Conservation (phyloP, 2,888 invertebrate genomes). For the Trichacis sp. region DNA sequence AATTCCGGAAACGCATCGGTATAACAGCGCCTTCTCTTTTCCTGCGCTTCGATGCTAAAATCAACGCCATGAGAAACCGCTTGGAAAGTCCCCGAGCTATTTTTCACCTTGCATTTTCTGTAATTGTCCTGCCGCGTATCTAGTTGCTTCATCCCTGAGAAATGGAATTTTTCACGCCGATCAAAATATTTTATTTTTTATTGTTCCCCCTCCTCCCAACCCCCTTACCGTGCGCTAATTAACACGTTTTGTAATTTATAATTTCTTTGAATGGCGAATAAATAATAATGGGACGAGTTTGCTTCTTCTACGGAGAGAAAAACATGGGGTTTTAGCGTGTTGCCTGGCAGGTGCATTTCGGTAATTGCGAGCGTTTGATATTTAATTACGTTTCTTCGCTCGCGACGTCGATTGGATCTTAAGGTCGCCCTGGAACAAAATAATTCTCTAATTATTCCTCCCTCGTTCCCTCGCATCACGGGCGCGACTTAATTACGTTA, state of each 20-base stretch:
- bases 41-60: constrained; percentile 24
- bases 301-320: too few relatives aligned
- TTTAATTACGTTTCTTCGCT: constrained; percentile 61
- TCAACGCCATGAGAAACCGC: constrained; percentile 24
- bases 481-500: constrained; percentile 36
- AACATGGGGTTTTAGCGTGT: too few relatives aligned
- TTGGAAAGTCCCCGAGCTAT: not conserved
- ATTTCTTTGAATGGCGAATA: too few relatives aligned
- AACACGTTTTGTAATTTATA: too few relatives aligned
- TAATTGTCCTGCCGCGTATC: not conserved
- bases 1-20: constrained; percentile 42
- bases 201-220: too few relatives aligned
- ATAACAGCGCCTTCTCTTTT: constrained; percentile 15
- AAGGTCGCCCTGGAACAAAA: constrained; percentile 56
- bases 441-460: constrained; percentile 62
- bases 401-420: constrained; percentile 48
- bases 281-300: too few relatives aligned
- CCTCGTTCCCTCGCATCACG: constrained; percentile 21
- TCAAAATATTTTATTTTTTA: too few relatives aligned
- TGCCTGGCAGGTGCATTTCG: constrained; percentile 49
- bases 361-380: constrained; percentile 65
- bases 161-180: not conserved
- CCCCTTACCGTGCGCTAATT: too few relatives aligned
- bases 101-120: not conserved
- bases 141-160: not conserved